These are phyloP conservation scores for Brachypalpus laphriformis DNA, from an alignment of 2,888 invertebrate species.

Conservation along the genomic window DNA sequence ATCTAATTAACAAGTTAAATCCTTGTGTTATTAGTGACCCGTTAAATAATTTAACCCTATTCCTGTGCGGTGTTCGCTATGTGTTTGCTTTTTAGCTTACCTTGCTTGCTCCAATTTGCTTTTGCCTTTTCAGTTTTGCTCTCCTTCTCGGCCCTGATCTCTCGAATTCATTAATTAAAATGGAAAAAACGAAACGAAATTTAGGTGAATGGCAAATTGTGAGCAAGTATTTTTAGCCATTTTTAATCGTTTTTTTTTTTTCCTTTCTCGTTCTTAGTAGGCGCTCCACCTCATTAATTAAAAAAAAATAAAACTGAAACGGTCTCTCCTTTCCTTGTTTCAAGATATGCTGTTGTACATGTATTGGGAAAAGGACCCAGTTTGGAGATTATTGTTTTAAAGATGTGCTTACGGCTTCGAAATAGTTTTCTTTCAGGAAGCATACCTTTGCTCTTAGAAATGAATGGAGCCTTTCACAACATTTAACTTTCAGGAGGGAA, in stretches of 20 bases:
- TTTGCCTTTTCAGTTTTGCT: not conserved
- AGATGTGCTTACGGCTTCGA: too few species aligned
- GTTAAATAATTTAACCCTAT: conserved; percentile 67
- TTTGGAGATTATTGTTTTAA: too few species aligned
- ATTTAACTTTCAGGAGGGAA: too few species aligned
- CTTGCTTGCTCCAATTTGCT: conserved; percentile 40
- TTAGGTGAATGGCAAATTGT: conserved; percentile 48
- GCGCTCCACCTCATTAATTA: conserved; percentile 9
- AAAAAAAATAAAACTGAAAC: not conserved
- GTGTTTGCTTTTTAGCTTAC: conserved; percentile 44
- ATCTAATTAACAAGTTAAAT: conserved; percentile 73
- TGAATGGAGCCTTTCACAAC: too few species aligned
- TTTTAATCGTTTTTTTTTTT: conserved; percentile 29
- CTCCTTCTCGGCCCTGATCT: conserved; percentile 4
- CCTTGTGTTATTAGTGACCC: conserved; percentile 68
- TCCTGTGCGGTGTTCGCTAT: conserved; percentile 6
- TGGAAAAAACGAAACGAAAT: conserved; percentile 20
- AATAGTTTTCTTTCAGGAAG: too few species aligned
- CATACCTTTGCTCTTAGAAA: too few species aligned
- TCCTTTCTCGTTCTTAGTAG: not conserved
- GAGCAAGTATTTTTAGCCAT: conserved; percentile 32
- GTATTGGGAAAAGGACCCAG: too few species aligned
- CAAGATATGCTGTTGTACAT: not conserved
- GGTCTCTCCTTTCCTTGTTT: not conserved
- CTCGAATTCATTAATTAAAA: conserved; percentile 55